phyloP scores from a whole-genome alignment of 2,113 vertebrate species.

The Toxotes jaculatrix region DNA sequence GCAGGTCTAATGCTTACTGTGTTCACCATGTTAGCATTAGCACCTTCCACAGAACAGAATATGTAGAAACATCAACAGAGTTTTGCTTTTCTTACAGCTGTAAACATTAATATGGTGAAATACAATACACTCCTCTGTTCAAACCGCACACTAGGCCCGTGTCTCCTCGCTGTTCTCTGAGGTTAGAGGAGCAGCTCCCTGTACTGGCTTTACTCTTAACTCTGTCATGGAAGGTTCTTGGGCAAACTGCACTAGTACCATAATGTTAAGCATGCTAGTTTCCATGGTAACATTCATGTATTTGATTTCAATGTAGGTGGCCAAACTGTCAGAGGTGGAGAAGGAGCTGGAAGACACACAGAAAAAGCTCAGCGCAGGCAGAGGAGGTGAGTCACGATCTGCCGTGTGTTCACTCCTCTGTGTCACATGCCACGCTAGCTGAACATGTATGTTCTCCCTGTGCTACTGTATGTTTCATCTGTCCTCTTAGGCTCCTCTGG shows the following conservation, averaged over 20 bases:
- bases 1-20: neutral
- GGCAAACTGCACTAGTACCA: neutral
- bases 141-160: neutral
- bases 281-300: neutral
- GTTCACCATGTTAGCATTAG: neutral
- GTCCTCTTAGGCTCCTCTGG: conserved; percentile 81
- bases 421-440: neutral
- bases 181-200: neutral
- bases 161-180: neutral
- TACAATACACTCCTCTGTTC: neutral
- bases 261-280: neutral
- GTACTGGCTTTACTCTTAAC: neutral
- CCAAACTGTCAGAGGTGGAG: conserved; percentile 91
- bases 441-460: neutral
- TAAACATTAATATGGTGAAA: neutral
- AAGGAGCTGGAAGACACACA: conserved; percentile 90
- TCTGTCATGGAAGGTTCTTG: neutral
- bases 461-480: neutral
- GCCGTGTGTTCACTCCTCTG: neutral
- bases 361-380: conserved; percentile 87
- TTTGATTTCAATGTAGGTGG: conserved; percentile 80
- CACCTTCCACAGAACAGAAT: neutral
- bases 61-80: neutral
- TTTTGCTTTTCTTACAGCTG: neutral
- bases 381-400: conserved; percentile 84